Percentiles rank a stretch among this genome's conserved stretches.
Conservation (phyloP, 2,113 vertebrate species). For the Upupa epops region DNA sequence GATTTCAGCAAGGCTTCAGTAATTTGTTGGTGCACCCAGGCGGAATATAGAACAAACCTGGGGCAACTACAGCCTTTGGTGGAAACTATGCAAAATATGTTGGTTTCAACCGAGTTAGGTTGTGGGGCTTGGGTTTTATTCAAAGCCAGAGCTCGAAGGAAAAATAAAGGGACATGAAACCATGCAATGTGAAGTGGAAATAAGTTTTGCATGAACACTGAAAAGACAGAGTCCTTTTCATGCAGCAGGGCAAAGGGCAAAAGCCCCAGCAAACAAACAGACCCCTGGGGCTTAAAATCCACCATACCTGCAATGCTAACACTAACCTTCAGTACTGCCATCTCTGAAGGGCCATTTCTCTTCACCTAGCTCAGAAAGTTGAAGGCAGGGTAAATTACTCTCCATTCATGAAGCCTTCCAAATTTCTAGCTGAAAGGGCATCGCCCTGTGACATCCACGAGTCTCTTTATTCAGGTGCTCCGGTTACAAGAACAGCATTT, state of each 20-base stretch:
- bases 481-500: conserved; percentile 60
- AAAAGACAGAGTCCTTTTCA: background rate
- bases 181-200: background rate
- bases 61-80: background rate
- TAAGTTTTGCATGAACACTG: conserved; percentile 1
- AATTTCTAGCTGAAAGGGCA: background rate
- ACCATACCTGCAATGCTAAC: background rate
- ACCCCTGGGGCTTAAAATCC: background rate
- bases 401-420: background rate
- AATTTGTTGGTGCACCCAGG: background rate
- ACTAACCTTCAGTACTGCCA: background rate
- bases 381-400: background rate
- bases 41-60: background rate
- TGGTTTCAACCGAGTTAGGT: conserved; percentile 32
- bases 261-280: background rate
- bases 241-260: background rate
- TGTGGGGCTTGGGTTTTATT: background rate
- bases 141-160: background rate
- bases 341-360: background rate
- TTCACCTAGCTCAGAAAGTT: background rate
- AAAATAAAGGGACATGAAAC: conserved; percentile 15
- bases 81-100: conserved; percentile 49
- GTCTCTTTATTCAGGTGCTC: conserved; percentile 39
- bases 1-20: background rate
- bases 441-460: background rate